Base-by-base conservation (phyloP, 2,888 invertebrate genomes). In the Aphidius colemani region DNA sequence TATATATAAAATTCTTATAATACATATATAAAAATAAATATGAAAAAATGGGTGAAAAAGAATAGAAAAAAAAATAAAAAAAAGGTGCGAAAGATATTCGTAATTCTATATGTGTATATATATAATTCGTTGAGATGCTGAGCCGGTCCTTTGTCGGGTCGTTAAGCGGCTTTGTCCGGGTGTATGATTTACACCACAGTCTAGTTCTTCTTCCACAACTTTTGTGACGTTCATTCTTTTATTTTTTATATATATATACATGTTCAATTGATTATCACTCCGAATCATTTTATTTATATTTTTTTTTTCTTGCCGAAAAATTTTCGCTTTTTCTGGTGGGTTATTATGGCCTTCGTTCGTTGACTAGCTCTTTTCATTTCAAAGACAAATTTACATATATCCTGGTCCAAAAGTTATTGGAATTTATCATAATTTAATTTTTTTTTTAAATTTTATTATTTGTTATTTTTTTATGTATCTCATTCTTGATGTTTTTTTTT, bases 111-210 rank as follows among this genome's bases (percentile, higher is more conserved):
- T 30, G 30, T 30, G 30, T 30, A 30, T 30, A 30, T 30, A 57
- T 57, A 57, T 57, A 78, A 78, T 79, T 79, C 79, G 77, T 75
- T 72, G 74, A 75, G 74, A 74, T 69, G 62, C 70, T 68, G 72
- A 69, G 69, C 46, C 46, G 65, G 51, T 65, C 73, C 79, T 81
- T 81, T 81, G 81, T 81, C 79, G 80, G 81, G 72, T 81, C 80
- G 81, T 81, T 81, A 81, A 81, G 81, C 78, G 72, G 78, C 78
- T 80, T 81, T 81, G 81, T 81, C 78, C 78, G 69, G 70, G 62
- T 60, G 63, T 49, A 75, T 81, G 81, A 81, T 81, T 81, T 81
- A 81, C 79, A 74, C 75, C 70, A 57, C 46, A 75, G 74, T 76
- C 75, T 76, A 75, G 67, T 65, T 68, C 66, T 68, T 69, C 69